Evolutionary conservation across 37 sponge, comb jelly and placozoan genomes (phyloP).

Genomic region (Geodia barretti): DNA sequence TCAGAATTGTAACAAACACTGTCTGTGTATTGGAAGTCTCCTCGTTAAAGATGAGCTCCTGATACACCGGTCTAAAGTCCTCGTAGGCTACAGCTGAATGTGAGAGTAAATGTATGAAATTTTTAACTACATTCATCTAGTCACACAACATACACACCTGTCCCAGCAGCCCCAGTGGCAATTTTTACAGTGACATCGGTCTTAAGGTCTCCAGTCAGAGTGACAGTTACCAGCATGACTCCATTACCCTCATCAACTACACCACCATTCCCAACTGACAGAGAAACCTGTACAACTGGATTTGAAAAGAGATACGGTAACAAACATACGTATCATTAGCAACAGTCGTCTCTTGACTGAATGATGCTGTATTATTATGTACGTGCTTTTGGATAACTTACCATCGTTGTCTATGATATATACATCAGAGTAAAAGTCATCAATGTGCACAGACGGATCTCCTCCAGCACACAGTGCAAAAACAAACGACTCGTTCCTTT

Average conservation of each 20-base stretch:
- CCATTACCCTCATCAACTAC: neutral
- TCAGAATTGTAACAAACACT: neutral
- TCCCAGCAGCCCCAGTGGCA: neutral
- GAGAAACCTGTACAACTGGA: constrained; percentile 1
- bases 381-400: neutral
- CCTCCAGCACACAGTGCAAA: neutral
- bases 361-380: too few species aligned
- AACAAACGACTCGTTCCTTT: neutral
- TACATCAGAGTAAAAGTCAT: neutral
- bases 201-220: neutral
- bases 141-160: neutral
- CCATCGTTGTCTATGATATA: neutral
- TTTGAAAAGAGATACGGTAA: too few species aligned
- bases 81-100: neutral
- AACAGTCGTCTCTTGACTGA: too few species aligned
- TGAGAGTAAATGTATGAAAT: neutral
- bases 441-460: neutral
- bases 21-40: neutral
- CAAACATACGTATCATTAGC: too few species aligned
- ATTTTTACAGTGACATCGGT: neutral
- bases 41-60: neutral
- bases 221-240: neutral
- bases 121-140: neutral
- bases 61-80: neutral
- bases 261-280: neutral